Base-by-base conservation (phyloP, 2,888 invertebrate genomes). In the Noctua pronuba region DNA sequence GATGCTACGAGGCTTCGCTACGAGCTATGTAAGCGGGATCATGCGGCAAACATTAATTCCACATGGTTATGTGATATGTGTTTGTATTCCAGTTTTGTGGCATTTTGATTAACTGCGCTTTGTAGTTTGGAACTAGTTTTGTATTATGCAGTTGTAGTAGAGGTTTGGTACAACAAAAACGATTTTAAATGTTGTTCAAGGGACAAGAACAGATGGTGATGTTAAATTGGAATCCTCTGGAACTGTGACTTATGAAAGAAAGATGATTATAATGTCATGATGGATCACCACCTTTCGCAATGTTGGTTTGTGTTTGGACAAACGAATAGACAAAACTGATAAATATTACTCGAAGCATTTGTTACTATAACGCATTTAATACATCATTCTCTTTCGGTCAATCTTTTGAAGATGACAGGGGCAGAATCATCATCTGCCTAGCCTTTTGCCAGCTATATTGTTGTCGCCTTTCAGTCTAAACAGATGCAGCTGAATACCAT, bases 1-100 rank as follows among this genome's bases (percentile, higher is more conserved):
- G 65, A 31, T 74, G 49, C 75, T 80, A 75, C 69, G 77, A 31
- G 73, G 58, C 65, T 65, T 65, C 35, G 38, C 72, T 82, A 72
- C 58, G 83, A 70, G 24, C 18, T 38, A 75, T 80, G 55, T 46
- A 44, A 79, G 58, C 64, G 52, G 60, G 65, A 46, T 31, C 16
- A 10, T 18, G 60, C 31, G 65, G 38, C 46, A 60, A 28, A 16
- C 67, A 28, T 74, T 46, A 7, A 62, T 28, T 58, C 52, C 58
- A 69, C 58, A 65, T 58, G n/a, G 67, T 74, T 71, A n/a, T 31
- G 13, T 55, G 24, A 52, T 55, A 21, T n/a, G 31, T 41, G 46
- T 69, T 62, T 5, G n/a, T 46, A 24, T 55, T 46, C 38, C 16
- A 13, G 38, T 66, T 70, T 73, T 44, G 69, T 49, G 69, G 60